phyloP scores from a whole-genome alignment of 2,888 invertebrate species.

The Smittia aterrima region DNA sequence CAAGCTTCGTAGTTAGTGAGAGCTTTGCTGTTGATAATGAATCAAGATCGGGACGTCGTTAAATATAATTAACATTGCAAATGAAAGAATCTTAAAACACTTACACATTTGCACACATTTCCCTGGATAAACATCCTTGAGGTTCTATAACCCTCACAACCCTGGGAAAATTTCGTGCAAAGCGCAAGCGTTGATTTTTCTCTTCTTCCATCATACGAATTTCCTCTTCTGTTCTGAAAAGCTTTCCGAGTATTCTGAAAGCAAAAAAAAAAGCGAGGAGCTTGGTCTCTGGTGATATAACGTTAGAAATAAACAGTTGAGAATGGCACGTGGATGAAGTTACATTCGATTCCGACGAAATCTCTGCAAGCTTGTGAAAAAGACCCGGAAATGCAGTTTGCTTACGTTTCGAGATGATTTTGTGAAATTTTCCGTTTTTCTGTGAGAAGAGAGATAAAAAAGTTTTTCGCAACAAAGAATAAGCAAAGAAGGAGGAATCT shows the following conservation, averaged over 20 bases:
- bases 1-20: not conserved
- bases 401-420: not conserved
- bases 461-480: not conserved
- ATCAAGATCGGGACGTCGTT: not conserved
- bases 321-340: constrained; percentile 1
- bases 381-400: not conserved
- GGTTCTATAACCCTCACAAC: constrained; percentile 41
- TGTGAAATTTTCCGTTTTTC: not conserved
- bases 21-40: not conserved
- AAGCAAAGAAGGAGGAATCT: not conserved
- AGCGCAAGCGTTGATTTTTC: constrained; percentile 29
- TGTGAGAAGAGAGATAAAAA: not conserved
- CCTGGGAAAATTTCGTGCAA: constrained; percentile 39
- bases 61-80: not conserved
- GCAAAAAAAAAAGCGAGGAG: not conserved
- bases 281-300: constrained; percentile 16
- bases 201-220: constrained; percentile 13
- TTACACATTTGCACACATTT: constrained; percentile 37
- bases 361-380: constrained; percentile 4
- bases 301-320: constrained; percentile 26
- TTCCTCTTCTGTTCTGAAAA: not conserved
- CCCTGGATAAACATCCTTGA: constrained; percentile 41
- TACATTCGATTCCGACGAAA: not conserved
- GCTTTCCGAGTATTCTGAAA: not conserved
- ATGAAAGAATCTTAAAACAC: constrained; percentile 26